Conservation (phyloP, 2,113 vertebrate genomes). For the Nycticebus coucang region DNA sequence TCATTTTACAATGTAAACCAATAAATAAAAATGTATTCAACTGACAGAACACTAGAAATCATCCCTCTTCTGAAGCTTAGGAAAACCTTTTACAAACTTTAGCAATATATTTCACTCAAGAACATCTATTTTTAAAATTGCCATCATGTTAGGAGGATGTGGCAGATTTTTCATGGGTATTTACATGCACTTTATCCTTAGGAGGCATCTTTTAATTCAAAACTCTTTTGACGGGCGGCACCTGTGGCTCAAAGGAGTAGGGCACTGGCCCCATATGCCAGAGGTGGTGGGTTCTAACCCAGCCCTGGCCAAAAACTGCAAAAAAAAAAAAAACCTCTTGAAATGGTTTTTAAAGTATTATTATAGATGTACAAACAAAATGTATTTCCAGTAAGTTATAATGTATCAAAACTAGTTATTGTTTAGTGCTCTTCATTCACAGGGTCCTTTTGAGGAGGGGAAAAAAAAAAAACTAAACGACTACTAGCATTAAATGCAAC, state of each 20-base stretch:
- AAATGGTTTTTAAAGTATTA: slow-evolving; percentile 43
- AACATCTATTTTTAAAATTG: slow-evolving; percentile 40
- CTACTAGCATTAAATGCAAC: background rate
- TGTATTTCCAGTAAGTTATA: slow-evolving; percentile 28
- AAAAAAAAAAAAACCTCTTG: background rate
- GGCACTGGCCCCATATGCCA: too few species aligned
- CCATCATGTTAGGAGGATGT: background rate
- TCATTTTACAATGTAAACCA: slow-evolving; percentile 46
- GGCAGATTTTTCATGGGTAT: slow-evolving; percentile 21
- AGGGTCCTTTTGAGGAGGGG: background rate
- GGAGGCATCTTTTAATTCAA: slow-evolving; percentile 14
- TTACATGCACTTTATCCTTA: slow-evolving; percentile 16
- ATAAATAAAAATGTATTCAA: background rate
- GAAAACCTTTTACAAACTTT: slow-evolving; percentile 48
- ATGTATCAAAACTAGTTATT: slow-evolving; percentile 52
- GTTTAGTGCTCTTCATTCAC: background rate
- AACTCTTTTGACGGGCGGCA: too few species aligned
- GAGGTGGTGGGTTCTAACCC: too few species aligned
- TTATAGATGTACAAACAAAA: background rate
- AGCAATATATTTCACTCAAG: slow-evolving; percentile 16
- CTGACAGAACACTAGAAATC: slow-evolving; percentile 4
- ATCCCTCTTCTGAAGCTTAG: background rate
- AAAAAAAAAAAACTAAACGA: background rate
- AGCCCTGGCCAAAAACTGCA: too few species aligned
- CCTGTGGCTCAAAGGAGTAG: background rate